phyloP scores from a whole-genome alignment of 1,140 invertebrate genomes.

The Zelostemma sp. region DNA sequence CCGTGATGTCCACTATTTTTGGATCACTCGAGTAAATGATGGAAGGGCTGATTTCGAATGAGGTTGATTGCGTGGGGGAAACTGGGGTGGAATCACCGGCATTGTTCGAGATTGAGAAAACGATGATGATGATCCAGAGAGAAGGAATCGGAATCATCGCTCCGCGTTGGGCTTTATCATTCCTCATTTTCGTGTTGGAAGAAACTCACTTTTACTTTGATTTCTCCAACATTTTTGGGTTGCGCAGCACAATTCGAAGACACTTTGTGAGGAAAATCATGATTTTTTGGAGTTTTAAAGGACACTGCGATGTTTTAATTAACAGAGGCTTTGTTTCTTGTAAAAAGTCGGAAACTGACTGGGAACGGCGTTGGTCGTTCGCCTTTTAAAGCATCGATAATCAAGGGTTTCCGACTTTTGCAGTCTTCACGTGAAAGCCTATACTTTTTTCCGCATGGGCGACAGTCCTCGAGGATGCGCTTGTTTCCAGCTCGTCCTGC shows the following conservation, averaged over 20 bases:
- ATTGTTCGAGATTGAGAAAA: neutral
- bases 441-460: conserved; percentile 54
- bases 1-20: conserved; percentile 52
- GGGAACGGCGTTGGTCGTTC: conserved; percentile 29
- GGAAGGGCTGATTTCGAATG: neutral
- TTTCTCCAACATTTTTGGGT: too few species aligned
- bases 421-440: conserved; percentile 48
- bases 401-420: conserved; percentile 35
- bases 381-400: conserved; percentile 48
- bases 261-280: too few species aligned
- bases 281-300: too few species aligned
- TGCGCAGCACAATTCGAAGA: too few species aligned
- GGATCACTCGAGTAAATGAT: conserved; percentile 11
- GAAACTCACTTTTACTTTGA: too few species aligned
- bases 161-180: neutral
- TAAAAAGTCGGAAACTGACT: conserved; percentile 19
- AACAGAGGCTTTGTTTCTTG: too few species aligned
- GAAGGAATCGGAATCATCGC: neutral
- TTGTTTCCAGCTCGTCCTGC: neutral
- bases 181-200: too few species aligned
- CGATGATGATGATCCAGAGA: neutral
- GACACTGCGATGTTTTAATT: too few species aligned
- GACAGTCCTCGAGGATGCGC: conserved; percentile 42
- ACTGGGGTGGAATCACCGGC: conserved; percentile 5
- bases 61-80: neutral